These are phyloP conservation scores for Andrena hattorfiana DNA, from an alignment of 2,888 invertebrate species.

Conservation along the genomic window DNA sequence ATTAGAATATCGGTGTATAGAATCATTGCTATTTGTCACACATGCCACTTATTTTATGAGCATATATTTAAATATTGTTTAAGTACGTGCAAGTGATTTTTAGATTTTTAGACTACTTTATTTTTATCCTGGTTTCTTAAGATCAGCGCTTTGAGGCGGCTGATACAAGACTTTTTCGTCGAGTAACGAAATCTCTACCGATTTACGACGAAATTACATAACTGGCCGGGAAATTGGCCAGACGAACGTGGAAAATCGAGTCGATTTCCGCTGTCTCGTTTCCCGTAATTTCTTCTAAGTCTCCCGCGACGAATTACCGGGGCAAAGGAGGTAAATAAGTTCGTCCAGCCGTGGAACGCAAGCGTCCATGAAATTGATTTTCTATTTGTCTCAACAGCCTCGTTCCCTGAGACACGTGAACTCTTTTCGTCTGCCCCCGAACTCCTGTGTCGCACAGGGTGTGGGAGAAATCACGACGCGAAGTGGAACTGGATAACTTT, in stretches of 20 bases:
- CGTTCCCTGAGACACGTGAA: slow-evolving; percentile 15
- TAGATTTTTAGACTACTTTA: neutral
- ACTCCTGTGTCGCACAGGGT: neutral
- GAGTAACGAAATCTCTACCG: neutral
- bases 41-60: no score
- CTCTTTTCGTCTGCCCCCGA: neutral
- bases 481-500: neutral
- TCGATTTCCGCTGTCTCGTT: slow-evolving; percentile 56
- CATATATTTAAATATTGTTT: no score
- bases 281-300: slow-evolving; percentile 46
- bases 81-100: neutral
- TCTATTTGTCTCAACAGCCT: slow-evolving; percentile 65
- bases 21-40: no score
- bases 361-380: slow-evolving; percentile 67
- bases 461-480: neutral
- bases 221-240: slow-evolving; percentile 35
- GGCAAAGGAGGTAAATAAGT: slow-evolving; percentile 61
- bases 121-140: no score
- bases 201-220: slow-evolving; percentile 29
- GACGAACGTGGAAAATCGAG: slow-evolving; percentile 53
- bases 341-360: slow-evolving; percentile 50
- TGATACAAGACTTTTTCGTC: neutral
- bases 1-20: no score
- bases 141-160: neutral
- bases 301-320: slow-evolving; percentile 37